These are phyloP conservation scores for Pseudochaenichthys georgianus DNA, from an alignment of 2,797 vertebrate species.

Conservation along the genomic window DNA sequence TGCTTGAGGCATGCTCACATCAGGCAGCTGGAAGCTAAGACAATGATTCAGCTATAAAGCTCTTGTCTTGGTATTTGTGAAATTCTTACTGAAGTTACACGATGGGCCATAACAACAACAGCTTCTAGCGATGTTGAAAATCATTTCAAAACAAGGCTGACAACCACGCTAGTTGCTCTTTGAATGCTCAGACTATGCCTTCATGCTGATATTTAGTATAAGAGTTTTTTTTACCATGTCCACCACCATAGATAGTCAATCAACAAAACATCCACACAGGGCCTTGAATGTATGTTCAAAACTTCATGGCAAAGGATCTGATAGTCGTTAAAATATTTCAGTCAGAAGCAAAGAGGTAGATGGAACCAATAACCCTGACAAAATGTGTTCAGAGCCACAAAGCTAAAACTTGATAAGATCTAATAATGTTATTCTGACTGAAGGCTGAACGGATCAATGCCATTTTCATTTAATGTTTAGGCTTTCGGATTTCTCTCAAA, in stretches of 20 bases:
- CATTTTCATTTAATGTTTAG: not conserved
- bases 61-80: constrained; percentile 11
- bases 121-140: constrained; percentile 10
- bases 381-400: not conserved
- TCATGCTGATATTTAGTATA: not conserved
- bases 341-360: not conserved
- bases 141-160: not conserved
- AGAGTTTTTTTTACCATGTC: no score
- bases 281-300: not conserved
- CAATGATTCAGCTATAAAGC: constrained; percentile 15
- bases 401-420: not conserved
- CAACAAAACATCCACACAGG: no score
- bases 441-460: not conserved
- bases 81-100: constrained; percentile 17
- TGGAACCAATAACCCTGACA: not conserved
- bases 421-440: not conserved
- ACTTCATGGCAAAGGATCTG: not conserved
- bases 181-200: not conserved
- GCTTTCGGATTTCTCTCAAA: not conserved
- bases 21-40: constrained; percentile 32
- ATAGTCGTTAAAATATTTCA: not conserved
- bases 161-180: not conserved
- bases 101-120: not conserved
- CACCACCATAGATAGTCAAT: not conserved
- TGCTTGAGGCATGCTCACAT: constrained; percentile 33